Conservation (phyloP, 2,888 invertebrate genomes). For the Napeogenes inachia region DNA sequence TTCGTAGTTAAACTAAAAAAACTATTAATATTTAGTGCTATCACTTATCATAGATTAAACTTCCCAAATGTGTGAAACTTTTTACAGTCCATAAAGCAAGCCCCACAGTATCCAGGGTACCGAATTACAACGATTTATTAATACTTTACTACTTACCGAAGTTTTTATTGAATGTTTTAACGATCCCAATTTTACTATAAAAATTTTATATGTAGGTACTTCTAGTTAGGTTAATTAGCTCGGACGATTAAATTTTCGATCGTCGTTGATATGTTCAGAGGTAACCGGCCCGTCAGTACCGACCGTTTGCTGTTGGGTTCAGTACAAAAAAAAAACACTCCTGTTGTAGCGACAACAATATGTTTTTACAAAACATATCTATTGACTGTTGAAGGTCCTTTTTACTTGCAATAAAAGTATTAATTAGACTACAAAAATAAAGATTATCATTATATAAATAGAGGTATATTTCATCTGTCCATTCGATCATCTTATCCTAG, state of each 20-base stretch:
- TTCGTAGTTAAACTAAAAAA: neutral
- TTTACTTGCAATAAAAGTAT: too few relatives aligned
- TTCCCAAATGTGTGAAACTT: slow-evolving; percentile 27
- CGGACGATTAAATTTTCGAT: slow-evolving; percentile 50
- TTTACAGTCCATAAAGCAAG: slow-evolving; percentile 31
- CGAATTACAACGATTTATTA: slow-evolving; percentile 52
- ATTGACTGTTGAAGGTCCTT: too few relatives aligned
- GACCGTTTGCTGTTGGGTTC: slow-evolving; percentile 17
- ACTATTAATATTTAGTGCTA: neutral
- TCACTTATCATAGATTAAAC: slow-evolving; percentile 13
- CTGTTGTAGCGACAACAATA: too few relatives aligned
- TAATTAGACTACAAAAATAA: too few relatives aligned
- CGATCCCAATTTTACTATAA: slow-evolving; percentile 54
- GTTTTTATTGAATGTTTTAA: slow-evolving; percentile 61
- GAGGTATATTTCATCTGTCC: too few relatives aligned
- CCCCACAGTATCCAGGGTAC: slow-evolving; percentile 43
- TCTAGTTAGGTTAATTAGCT: slow-evolving; percentile 64
- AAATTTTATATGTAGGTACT: slow-evolving; percentile 48
- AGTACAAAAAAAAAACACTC: too few relatives aligned
- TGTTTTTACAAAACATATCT: too few relatives aligned
- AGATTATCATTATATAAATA: too few relatives aligned
- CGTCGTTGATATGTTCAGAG: slow-evolving; percentile 12
- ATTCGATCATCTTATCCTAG: too few relatives aligned
- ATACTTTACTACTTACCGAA: slow-evolving; percentile 41
- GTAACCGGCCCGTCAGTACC: slow-evolving; percentile 7